Conservation (phyloP, 2,113 vertebrate genomes). For the Nanorana parkeri region DNA sequence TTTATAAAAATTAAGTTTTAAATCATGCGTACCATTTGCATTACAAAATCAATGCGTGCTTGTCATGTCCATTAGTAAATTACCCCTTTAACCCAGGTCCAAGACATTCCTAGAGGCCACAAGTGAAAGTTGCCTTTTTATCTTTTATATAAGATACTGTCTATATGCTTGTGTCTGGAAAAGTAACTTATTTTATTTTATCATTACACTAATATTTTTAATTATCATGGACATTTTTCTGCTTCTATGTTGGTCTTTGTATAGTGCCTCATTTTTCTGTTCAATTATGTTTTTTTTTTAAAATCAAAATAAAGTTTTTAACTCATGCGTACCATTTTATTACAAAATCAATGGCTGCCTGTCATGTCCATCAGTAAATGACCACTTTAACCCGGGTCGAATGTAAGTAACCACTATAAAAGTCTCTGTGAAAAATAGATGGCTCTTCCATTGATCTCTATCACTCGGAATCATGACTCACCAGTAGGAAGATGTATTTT, state of each 20-base stretch:
- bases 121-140: too few species aligned
- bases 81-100: constrained; percentile 1
- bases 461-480: neutral
- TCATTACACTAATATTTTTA: too few species aligned
- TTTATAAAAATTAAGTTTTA: constrained; percentile 1
- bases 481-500: neutral
- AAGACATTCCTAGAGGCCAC: too few species aligned
- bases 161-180: too few species aligned
- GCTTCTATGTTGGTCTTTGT: too few species aligned
- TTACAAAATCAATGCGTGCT: neutral
- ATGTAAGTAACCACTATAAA: constrained; percentile 16
- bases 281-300: neutral
- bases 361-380: constrained; percentile 16
- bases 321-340: neutral
- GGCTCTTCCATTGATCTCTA: neutral
- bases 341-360: too few species aligned
- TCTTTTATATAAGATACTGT: too few species aligned
- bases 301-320: constrained; percentile 7
- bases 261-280: neutral
- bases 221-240: too few species aligned
- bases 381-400: constrained; percentile 1
- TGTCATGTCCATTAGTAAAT: constrained; percentile 6
- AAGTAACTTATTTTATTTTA: too few species aligned
- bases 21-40: neutral
- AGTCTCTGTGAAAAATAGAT: constrained; percentile 13